Evolutionary conservation across 1,140 invertebrate genomes (phyloP).

Genomic region (Camponotus floridanus): DNA sequence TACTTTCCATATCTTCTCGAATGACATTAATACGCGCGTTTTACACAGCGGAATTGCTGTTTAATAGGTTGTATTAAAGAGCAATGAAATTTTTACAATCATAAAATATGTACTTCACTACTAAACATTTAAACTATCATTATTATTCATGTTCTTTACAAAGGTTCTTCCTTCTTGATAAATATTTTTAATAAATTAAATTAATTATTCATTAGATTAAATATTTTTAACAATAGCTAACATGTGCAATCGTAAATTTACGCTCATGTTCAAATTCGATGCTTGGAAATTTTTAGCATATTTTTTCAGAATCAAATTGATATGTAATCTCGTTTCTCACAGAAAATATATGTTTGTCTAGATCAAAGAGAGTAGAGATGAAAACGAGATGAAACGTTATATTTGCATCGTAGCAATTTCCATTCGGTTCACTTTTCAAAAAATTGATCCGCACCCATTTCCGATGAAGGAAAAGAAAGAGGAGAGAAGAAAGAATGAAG

Average conservation of each 20-base stretch:
- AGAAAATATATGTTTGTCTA: not conserved
- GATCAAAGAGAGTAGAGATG: not conserved
- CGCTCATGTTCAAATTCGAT: not conserved
- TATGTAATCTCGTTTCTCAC: not conserved
- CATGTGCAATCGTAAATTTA: not conserved
- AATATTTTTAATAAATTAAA: not conserved
- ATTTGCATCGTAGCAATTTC: not conserved
- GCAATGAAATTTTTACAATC: not conserved
- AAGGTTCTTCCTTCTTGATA: not conserved
- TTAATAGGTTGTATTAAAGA: not conserved
- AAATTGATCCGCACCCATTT: not conserved
- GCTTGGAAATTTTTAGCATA: not conserved
- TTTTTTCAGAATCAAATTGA: not conserved
- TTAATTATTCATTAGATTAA: not conserved
- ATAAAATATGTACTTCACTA: not conserved
- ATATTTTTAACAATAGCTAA: not conserved
- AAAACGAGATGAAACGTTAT: not conserved
- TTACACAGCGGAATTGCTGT: not conserved
- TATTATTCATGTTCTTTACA: not conserved
- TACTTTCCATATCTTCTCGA: not conserved
- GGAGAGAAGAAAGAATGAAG: not conserved
- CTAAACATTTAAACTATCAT: not conserved
- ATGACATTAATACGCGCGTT: constrained; percentile 4
- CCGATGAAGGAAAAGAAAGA: too few species aligned
- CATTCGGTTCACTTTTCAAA: not conserved